Evolutionary conservation across 2,113 vertebrate species (phyloP).

Genomic region (Struthio camelus): DNA sequence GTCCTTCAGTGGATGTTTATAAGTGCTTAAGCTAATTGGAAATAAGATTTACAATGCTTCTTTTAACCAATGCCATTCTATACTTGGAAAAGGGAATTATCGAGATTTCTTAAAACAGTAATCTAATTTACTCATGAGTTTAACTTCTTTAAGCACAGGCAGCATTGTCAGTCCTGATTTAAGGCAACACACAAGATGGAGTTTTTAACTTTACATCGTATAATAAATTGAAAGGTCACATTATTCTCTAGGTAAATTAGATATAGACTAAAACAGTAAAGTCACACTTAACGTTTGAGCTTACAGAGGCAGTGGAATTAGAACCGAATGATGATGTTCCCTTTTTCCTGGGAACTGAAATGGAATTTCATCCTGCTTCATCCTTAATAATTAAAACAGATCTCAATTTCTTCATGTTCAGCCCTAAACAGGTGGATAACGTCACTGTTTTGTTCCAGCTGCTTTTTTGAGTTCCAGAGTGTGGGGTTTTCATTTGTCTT

Average conservation of each 20-base stretch:
- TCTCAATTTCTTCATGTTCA: background rate
- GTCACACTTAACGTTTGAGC: background rate
- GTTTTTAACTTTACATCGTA: background rate
- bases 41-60: constrained; percentile 56
- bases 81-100: constrained; percentile 23
- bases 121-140: constrained; percentile 35
- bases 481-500: background rate
- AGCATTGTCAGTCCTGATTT: background rate
- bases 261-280: background rate
- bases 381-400: constrained; percentile 24
- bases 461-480: background rate
- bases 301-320: background rate
- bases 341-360: background rate
- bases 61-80: constrained; percentile 42
- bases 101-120: constrained; percentile 24
- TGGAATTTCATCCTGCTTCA: background rate
- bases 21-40: constrained; percentile 59
- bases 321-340: background rate
- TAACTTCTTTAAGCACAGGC: background rate
- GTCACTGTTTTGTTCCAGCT: background rate
- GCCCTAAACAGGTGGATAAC: background rate
- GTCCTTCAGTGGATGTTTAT: constrained; percentile 42
- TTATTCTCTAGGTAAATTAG: background rate
- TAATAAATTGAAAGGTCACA: background rate
- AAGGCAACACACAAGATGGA: background rate